phyloP scores from a whole-genome alignment of 2,113 vertebrate genomes.

The Theristicus caerulescens region DNA sequence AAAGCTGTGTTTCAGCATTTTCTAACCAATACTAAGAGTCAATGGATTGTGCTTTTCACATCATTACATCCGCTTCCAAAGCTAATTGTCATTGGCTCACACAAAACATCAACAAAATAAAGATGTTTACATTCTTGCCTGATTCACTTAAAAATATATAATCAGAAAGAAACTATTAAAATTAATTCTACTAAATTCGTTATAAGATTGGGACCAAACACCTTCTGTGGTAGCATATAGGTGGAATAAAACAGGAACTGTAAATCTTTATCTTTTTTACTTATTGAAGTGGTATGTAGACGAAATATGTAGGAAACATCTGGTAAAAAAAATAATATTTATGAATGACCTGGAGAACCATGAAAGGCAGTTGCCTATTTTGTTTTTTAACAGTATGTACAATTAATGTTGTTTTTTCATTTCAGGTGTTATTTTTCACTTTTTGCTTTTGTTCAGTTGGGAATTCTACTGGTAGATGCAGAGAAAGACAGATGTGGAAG shows the following conservation, averaged over 20 bases:
- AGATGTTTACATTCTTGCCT: neutral
- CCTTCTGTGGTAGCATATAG: rapidly evolving
- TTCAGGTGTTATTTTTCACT: neutral
- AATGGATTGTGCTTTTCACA: neutral
- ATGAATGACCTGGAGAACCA: neutral
- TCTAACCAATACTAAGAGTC: neutral
- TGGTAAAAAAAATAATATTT: neutral
- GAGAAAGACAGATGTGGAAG: neutral
- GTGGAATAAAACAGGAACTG: neutral
- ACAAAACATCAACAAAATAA: neutral
- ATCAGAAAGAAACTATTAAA: neutral
- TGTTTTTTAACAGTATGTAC: neutral
- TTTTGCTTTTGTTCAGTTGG: neutral
- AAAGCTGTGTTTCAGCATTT: neutral
- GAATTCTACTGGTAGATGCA: neutral
- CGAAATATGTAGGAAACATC: neutral
- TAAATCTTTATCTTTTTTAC: neutral
- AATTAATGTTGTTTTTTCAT: neutral
- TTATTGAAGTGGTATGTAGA: neutral
- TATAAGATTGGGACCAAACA: neutral
- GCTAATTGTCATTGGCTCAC: neutral
- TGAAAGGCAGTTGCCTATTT: neutral
- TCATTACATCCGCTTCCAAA: neutral
- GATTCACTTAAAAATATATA: neutral
- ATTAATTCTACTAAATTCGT: neutral